Percentiles rank a stretch among this genome's conserved stretches.
These are phyloP conservation scores for Trichogramma dendrolimi DNA, from an alignment of 2,888 invertebrate species.

Conservation along the genomic window DNA sequence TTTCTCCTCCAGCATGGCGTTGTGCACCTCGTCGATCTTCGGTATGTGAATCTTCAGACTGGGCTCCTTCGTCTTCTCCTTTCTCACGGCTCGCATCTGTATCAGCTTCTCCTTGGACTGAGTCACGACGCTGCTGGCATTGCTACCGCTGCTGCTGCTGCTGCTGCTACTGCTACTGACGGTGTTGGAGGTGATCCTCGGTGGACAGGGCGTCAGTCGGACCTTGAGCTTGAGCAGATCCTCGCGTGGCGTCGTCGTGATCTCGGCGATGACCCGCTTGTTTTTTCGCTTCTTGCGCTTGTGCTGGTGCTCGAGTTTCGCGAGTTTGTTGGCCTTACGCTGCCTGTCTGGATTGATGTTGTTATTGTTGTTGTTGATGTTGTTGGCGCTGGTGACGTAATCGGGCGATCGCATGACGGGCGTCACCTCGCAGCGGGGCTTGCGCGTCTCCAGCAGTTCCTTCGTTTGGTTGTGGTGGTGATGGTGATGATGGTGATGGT, in stretches of 20 bases:
- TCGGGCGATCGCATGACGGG: conserved; percentile 44
- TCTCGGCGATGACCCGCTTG: conserved; percentile 46
- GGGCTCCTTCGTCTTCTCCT: conserved; percentile 38
- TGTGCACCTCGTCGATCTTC: conserved; percentile 14
- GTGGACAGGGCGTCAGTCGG: conserved; percentile 43
- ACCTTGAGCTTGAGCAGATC: conserved; percentile 45
- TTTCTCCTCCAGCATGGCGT: conserved; percentile 6
- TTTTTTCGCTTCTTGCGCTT: conserved; percentile 43
- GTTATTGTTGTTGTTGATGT: conserved; percentile 17
- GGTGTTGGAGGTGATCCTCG: conserved; percentile 37
- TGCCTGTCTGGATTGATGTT: neutral
- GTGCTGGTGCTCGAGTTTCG: conserved; percentile 40
- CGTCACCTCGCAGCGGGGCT: conserved; percentile 46
- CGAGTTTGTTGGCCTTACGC: conserved; percentile 27
- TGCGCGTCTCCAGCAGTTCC: conserved; percentile 39
- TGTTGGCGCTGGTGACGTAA: conserved; percentile 13
- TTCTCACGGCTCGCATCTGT: conserved; percentile 39
- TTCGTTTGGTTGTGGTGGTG: conserved; percentile 28
- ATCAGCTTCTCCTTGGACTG: conserved; percentile 41
- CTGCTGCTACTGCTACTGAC: neutral
- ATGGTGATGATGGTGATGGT: neutral
- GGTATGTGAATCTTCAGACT: neutral
- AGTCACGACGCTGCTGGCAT: conserved; percentile 4
- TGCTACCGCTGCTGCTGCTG: conserved; percentile 5
- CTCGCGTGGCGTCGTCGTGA: conserved; percentile 45